Conservation (phyloP, 2,113 vertebrate genomes). For the Lanius ludovicianus region DNA sequence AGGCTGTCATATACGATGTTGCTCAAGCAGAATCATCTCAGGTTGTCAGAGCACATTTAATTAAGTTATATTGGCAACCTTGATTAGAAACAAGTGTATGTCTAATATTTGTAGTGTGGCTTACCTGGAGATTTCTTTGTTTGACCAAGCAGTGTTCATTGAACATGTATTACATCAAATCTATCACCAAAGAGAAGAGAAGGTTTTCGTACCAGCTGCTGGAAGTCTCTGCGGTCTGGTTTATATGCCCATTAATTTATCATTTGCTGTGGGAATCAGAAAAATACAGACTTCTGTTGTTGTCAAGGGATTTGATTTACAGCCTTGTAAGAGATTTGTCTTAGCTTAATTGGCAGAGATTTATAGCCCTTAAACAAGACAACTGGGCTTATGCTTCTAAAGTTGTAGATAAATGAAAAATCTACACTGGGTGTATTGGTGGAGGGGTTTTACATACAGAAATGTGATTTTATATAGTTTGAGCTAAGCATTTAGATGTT, state of each 20-base stretch:
- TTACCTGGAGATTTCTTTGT: not conserved
- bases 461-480: too few relatives aligned
- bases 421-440: too few relatives aligned
- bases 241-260: not conserved
- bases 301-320: too few relatives aligned
- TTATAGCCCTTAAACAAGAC: too few relatives aligned
- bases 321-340: too few relatives aligned
- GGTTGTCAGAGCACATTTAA: not conserved
- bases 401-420: too few relatives aligned
- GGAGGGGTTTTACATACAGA: too few relatives aligned
- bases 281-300: too few relatives aligned
- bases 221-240: not conserved
- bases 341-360: too few relatives aligned
- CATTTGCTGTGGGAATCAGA: not conserved
- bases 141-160: not conserved
- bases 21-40: not conserved
- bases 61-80: not conserved
- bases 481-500: too few relatives aligned
- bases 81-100: not conserved
- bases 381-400: too few relatives aligned
- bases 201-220: not conserved
- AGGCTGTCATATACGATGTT: not conserved
- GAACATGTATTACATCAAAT: not conserved
- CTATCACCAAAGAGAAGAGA: not conserved
- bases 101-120: rapidly evolving